Evolutionary conservation across 2,797 vertebrate genomes (phyloP).

Genomic region (Channa striata): DNA sequence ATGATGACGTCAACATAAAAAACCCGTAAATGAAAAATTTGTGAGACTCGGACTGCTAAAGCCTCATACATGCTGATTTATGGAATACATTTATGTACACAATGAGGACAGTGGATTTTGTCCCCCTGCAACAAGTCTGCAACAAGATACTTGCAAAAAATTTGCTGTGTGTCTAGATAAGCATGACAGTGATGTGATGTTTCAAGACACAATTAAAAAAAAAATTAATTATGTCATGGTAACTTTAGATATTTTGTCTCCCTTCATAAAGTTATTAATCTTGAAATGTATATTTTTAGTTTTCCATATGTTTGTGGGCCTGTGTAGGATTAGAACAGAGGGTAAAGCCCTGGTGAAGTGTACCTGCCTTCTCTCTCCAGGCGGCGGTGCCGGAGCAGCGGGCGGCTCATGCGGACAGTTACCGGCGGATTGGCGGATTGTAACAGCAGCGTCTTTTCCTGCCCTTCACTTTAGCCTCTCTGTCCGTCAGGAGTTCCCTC

Average conservation of each 20-base stretch:
- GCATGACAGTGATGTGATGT: no score
- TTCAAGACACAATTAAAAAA: background rate
- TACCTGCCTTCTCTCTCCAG: slow-evolving; percentile 92
- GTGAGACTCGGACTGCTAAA: no score
- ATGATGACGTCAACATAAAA: no score
- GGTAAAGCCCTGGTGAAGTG: slow-evolving; percentile 87
- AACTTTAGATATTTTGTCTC: slow-evolving; percentile 1
- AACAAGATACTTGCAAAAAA: no score
- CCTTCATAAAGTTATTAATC: background rate
- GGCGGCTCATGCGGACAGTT: slow-evolving; percentile 92
- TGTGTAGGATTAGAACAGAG: slow-evolving; percentile 33
- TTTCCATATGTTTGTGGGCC: background rate
- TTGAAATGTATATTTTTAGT: background rate
- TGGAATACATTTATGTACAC: no score
- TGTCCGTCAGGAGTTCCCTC: slow-evolving; percentile 17
- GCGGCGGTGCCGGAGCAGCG: slow-evolving; percentile 90
- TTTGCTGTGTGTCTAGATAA: no score
- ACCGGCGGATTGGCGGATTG: slow-evolving; percentile 93
- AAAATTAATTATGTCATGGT: background rate
- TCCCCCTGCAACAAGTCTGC: no score
- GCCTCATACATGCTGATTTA: no score
- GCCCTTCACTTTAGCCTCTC: slow-evolving; percentile 38
- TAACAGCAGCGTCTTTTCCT: slow-evolving; percentile 81
- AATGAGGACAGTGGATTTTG: background rate
- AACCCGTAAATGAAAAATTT: no score